Evolutionary conservation across 2,113 vertebrate genomes (phyloP).

Genomic region (Scartelaos histophorus): DNA sequence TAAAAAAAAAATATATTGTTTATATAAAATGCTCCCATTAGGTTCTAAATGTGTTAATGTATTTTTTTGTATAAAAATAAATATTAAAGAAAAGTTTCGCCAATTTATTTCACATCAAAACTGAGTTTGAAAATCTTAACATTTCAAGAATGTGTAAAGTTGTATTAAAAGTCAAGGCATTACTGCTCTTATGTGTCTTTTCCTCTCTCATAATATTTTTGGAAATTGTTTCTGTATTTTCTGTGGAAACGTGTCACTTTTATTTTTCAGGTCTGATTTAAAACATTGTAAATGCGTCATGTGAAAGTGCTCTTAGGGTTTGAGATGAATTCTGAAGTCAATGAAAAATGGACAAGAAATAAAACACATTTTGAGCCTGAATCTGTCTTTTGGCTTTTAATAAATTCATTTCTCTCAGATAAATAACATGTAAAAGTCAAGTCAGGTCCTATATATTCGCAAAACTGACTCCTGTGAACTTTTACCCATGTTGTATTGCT

Average conservation of each 20-base stretch:
- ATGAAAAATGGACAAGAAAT: neutral
- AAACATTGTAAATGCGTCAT: conserved; percentile 20
- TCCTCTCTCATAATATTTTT: neutral
- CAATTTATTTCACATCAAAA: too few relatives aligned
- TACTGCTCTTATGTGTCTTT: too few relatives aligned
- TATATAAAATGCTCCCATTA: neutral
- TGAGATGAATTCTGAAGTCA: conserved; percentile 13
- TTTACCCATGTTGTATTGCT: too few relatives aligned
- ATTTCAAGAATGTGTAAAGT: too few relatives aligned
- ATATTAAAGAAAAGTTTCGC: too few relatives aligned
- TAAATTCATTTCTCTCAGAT: too few relatives aligned
- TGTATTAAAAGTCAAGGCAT: too few relatives aligned
- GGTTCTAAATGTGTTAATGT: neutral
- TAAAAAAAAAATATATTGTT: neutral
- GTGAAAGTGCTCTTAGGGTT: conserved; percentile 60
- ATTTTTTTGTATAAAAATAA: neutral
- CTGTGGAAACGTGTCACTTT: neutral
- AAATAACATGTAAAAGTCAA: too few relatives aligned
- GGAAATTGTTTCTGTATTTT: neutral
- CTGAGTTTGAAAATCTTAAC: too few relatives aligned
- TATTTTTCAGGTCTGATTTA: conserved; percentile 10
- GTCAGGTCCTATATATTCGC: too few relatives aligned
- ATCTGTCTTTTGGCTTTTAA: neutral
- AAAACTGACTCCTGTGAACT: too few relatives aligned
- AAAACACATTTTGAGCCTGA: conserved; percentile 1